Evolutionary conservation across 2,888 invertebrate genomes (phyloP).

Genomic region (Leptinotarsa juncta): DNA sequence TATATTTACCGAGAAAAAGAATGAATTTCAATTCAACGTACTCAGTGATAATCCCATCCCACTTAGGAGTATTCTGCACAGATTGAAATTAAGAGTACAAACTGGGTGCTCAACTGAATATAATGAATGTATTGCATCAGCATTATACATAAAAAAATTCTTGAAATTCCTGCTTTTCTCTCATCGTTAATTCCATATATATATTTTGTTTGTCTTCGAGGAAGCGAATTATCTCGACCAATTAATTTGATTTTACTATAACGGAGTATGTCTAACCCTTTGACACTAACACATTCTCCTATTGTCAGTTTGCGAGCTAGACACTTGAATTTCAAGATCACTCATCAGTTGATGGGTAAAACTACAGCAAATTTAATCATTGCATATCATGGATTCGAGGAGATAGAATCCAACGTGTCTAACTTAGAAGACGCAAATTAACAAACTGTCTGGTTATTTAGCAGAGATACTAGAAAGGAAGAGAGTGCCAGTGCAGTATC

Average conservation of each 20-base stretch:
- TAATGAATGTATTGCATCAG: too few relatives aligned
- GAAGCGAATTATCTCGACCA: not conserved
- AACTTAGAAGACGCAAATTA: slow-evolving; percentile 48
- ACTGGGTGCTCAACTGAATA: too few relatives aligned
- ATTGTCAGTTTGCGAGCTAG: slow-evolving; percentile 19
- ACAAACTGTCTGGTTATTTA: slow-evolving; percentile 46
- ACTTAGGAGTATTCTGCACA: too few relatives aligned
- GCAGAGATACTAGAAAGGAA: slow-evolving; percentile 31
- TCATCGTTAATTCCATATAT: too few relatives aligned
- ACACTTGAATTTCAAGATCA: slow-evolving; percentile 25
- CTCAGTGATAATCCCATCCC: too few relatives aligned
- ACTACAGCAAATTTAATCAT: slow-evolving; percentile 46
- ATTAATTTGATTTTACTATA: not conserved
- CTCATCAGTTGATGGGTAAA: slow-evolving; percentile 38
- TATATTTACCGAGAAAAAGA: too few relatives aligned
- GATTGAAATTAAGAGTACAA: too few relatives aligned
- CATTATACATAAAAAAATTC: too few relatives aligned
- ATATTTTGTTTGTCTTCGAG: not conserved
- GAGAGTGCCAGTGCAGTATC: slow-evolving; percentile 29
- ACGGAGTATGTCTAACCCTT: not conserved
- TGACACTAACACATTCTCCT: slow-evolving; percentile 16
- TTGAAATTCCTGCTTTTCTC: too few relatives aligned
- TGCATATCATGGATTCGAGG: slow-evolving; percentile 43
- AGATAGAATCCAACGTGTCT: slow-evolving; percentile 45
- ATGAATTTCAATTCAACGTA: too few relatives aligned